Base-by-base conservation (phyloP, 2,113 vertebrate genomes). In the Pelmatolapia mariae region DNA sequence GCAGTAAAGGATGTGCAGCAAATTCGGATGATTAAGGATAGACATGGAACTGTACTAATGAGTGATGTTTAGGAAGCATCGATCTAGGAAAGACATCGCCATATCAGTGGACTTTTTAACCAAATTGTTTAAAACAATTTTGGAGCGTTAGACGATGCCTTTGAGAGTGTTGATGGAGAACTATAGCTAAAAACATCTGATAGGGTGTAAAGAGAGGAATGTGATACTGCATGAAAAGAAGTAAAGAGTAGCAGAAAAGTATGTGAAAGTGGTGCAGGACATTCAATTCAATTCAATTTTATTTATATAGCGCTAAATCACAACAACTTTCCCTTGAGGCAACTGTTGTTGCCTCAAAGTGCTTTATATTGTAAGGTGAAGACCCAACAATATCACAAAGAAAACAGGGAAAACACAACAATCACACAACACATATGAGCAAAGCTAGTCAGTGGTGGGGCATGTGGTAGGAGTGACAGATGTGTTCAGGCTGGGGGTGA, bases 121-220 rank as follows among this genome's bases (percentile, higher is more conserved):
- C 57, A 61, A 31, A 18, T 31, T 5, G 0, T 36, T 66, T 36
- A 66, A 66, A 36, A n/a, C 33, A 1, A 38, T n/a, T 38, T 66
- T 5, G 31, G 18, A 38, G 10, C 0, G 0, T 66, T 19, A 66
- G 6, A 66, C 1, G 10, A 38, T 12, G 61, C 31, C 18, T 61
- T 61, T 36, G 29, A 36, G 59, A 0, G 59, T 31, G 57, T 6
- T 66, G 31, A 66, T 38, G 10, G 33, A 66, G 6, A 66, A 66
- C 18, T n/a, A 4, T n/a, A 19, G 31, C 18, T 36, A 66, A 57
- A 57, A 57, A 57, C 54, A 57, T 57, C 24, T 57, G 24, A 57
- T 8, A 13, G 54, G 2, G 56, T 57, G 13, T 57, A 57, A 57
- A 29, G 24, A 57, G 56, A 57, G 56, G 4, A 29, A 29, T 29